Evolutionary conservation across 2,888 invertebrate genomes (phyloP), one percentile per base, ranked within the genome.

Genomic region (Synergus laeviventris): DNA sequence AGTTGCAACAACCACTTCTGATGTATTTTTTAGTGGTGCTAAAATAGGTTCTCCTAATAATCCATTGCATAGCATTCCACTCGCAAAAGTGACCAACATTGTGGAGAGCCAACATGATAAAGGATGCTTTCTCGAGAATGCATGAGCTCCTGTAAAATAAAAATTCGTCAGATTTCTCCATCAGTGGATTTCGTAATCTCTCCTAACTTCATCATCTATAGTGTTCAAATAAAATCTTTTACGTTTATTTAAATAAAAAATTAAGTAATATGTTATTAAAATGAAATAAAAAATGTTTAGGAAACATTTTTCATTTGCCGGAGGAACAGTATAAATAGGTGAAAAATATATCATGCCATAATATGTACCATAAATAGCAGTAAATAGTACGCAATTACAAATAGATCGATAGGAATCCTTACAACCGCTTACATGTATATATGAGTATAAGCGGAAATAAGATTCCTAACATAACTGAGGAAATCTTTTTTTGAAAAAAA

Each of bases 21-120:
- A 97, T 76, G 98, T 97, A 91, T 98, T 97, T 92, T 99, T 99
- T 81, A 99, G 94, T 31, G 98, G 98, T 38, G 97, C 97, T 81
- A 99, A 93, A 84, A 98, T 95, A 12, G 99, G 98, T 92, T 99
- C 99, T 49, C 99, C 98, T 76, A 99, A 93, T 83, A 99, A 93
- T 75, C 97, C 97, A 91, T 98, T 98, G 88, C 97, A 97, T 81
- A 99, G 94, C 95, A 99, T 97, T 84, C 97, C 97, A 82, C 99
- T 98, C 79, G 99, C 97, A 93, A 99, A 99, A 87, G 99, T 98
- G 79, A 98, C 97, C 89, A 99, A 92, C 98, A 99, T 99, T 77
- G 97, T 98, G 61, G 99, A 98, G 81, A 99, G 92, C 99, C 99
- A 99, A 91, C 98, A 99, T 82, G 99, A 96, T 84, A 99, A 92